Evolutionary conservation across 2,113 vertebrate genomes (phyloP).

Genomic region (Ceyx margarethae): DNA sequence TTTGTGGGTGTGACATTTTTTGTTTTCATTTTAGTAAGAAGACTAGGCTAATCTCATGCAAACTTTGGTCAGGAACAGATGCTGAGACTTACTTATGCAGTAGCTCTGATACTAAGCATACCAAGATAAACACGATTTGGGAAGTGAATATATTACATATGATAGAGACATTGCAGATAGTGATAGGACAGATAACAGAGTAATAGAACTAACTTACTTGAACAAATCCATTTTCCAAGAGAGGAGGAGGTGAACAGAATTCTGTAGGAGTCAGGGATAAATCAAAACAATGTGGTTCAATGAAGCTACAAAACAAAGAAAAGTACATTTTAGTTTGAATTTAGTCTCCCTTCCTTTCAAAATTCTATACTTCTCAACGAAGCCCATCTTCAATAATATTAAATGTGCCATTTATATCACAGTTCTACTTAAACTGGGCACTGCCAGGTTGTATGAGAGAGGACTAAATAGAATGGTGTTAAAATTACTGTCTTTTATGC

Average conservation of each 20-base stretch:
- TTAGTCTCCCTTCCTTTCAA: background rate
- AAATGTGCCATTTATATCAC: background rate
- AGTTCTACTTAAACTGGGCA: background rate
- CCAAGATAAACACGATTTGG: background rate
- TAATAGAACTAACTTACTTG: conserved; percentile 74
- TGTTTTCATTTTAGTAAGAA: background rate
- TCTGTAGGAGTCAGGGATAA: conserved; percentile 74
- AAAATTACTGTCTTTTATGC: background rate
- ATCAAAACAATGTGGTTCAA: conserved; percentile 92
- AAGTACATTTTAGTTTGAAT: background rate
- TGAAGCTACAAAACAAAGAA: conserved; percentile 72
- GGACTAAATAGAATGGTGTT: background rate
- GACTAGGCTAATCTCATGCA: background rate
- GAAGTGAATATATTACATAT: background rate
- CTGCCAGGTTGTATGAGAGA: background rate
- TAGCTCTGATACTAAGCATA: background rate
- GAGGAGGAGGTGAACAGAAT: conserved; percentile 82
- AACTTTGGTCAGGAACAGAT: background rate
- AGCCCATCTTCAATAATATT: background rate
- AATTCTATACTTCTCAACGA: background rate
- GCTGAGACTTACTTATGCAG: background rate
- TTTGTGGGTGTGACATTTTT: background rate
- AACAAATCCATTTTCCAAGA: conserved; percentile 85
- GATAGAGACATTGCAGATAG: background rate
- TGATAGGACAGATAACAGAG: background rate